Evolutionary conservation across 2,797 vertebrate species (phyloP).

Genomic region (Sebastes goodei): DNA sequence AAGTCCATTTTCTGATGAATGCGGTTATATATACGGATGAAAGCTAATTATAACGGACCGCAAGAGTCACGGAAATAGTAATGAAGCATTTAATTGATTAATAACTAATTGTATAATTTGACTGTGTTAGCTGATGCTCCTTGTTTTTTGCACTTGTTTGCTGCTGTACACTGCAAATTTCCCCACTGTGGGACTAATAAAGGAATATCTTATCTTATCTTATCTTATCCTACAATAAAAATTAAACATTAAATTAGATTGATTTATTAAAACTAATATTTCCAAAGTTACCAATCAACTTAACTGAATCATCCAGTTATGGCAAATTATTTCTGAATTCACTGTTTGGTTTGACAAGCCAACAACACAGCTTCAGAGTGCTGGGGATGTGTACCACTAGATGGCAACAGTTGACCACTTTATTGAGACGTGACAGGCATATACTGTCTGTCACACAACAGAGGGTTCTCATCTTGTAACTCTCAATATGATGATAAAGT

Average conservation of each 20-base stretch:
- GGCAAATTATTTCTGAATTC: neutral
- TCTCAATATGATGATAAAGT: neutral
- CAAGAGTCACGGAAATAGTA: accelerated
- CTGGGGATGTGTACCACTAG: slow-evolving; percentile 36
- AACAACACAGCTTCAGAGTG: neutral
- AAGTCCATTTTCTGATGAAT: neutral
- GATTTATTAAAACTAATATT: accelerated
- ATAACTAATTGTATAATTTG: too few relatives aligned
- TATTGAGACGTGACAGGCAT: neutral
- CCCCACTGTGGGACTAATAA: too few relatives aligned
- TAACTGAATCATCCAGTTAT: neutral
- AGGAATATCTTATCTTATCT: too few relatives aligned
- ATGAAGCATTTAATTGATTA: too few relatives aligned
- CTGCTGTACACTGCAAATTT: too few relatives aligned
- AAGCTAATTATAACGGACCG: accelerated
- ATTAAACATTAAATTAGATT: too few relatives aligned
- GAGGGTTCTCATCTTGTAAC: neutral
- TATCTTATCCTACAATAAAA: too few relatives aligned
- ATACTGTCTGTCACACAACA: neutral
- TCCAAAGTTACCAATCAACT: too few relatives aligned
- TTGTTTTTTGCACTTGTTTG: too few relatives aligned
- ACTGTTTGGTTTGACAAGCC: neutral
- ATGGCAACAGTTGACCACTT: slow-evolving; percentile 48
- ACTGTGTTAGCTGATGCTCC: too few relatives aligned
- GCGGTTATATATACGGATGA: neutral